Base-by-base conservation (phyloP, 2,113 vertebrate genomes). In the Oncorhynchus tshawytscha region DNA sequence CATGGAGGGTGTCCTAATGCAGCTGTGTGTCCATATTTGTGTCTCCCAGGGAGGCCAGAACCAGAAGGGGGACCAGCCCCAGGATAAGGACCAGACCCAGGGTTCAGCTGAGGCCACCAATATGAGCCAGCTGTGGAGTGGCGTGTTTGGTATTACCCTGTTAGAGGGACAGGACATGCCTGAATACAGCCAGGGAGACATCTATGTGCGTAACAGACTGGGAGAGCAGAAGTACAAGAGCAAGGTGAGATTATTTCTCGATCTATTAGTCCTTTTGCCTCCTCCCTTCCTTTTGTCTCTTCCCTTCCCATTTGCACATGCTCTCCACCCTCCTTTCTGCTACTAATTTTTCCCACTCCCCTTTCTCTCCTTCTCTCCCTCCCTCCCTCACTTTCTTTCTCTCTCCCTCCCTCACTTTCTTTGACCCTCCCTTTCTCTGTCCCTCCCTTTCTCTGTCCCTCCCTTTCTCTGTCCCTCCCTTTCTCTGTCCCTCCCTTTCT, bases 171-270 rank as follows among this genome's bases (percentile, higher is more conserved):
- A 92, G 86, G 94, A 96, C 73, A 91, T 99, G 77, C 93, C 95
- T 0, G 92, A 93, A 78, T 85, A 91, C 1, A 91, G 91, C 45
- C 84, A 94, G 45, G 91, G 94, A 2, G 96, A 97, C 78, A 79
- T 95, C 79, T 99, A 96, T 49, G 96, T 98, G 59, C 94, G 95
- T 84, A 95, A 97, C 82, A 95, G 95, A 85, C 88, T 99, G 24
- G 94, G 96, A 64, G 95, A 98, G 71, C 96, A 99, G 89, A 96
- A 94, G 83, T 98, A 96, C 86, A 97, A 94, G 75, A 99, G 97
- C 91, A 99, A 97, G 95, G 98, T 99, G 76, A 74, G 82, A 6
- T n/a, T 68, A 7, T 18, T 31, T 31, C 7, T 22, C 8, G 2
- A 45, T 39, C 8, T 45, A 45, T 45, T 45, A 45, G 39, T 45